Evolutionary conservation across 2,797 vertebrate species (phyloP).

Genomic region (Uromys caudimaculatus): DNA sequence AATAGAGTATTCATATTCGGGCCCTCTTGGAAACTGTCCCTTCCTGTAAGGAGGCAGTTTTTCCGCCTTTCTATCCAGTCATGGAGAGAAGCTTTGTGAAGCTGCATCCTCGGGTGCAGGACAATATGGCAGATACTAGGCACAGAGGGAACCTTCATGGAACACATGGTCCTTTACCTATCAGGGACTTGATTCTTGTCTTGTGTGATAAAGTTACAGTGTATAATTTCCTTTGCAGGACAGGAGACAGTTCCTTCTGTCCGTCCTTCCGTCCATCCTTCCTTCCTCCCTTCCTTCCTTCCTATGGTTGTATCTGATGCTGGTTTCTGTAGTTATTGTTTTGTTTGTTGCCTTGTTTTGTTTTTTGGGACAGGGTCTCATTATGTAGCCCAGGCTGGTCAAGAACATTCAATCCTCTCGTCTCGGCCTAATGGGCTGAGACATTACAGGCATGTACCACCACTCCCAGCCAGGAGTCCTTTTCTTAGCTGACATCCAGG

Average conservation of each 20-base stretch:
- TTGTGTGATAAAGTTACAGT: background rate
- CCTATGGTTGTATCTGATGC: background rate
- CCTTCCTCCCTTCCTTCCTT: too few relatives aligned
- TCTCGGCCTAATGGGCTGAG: background rate
- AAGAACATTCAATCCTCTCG: background rate
- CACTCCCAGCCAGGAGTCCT: background rate
- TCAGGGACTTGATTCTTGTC: background rate
- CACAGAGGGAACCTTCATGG: background rate
- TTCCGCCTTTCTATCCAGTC: background rate
- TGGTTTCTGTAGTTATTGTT: background rate
- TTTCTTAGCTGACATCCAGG: background rate
- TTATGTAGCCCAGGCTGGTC: background rate
- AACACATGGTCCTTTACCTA: background rate
- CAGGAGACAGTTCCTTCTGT: background rate
- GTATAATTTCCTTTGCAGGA: background rate
- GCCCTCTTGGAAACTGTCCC: background rate
- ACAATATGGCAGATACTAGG: background rate
- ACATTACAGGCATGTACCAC: background rate
- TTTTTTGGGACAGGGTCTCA: background rate
- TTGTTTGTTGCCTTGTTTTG: background rate
- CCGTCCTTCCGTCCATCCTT: too few relatives aligned
- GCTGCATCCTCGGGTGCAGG: background rate
- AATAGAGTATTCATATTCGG: background rate
- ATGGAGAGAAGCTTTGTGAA: background rate
- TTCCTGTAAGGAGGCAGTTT: background rate